phyloP scores from a whole-genome alignment of 2,888 invertebrate species.

The Clistopyga incitator region DNA sequence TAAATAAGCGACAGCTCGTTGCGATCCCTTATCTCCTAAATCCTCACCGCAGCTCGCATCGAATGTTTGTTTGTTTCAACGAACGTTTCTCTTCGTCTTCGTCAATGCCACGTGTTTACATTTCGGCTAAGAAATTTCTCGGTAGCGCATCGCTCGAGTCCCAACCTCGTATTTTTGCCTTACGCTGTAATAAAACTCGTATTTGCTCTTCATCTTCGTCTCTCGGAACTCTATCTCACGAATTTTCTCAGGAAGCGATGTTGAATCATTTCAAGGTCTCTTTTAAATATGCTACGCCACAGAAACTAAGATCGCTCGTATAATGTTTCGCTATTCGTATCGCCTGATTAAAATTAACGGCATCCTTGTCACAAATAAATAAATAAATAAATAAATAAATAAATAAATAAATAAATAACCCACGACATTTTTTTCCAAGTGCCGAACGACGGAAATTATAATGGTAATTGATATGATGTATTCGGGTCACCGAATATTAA shows the following conservation, averaged over 20 bases:
- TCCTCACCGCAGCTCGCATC: not conserved
- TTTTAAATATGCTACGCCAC: constrained; percentile 24
- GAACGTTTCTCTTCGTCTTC: constrained; percentile 32
- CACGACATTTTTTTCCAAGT: too few relatives aligned
- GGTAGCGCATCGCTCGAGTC: constrained; percentile 11
- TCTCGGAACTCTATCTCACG: constrained; percentile 40
- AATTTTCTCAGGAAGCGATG: constrained; percentile 42
- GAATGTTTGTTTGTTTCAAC: not conserved
- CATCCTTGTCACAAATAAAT: not conserved
- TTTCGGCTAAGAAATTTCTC: constrained; percentile 39
- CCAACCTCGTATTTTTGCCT: constrained; percentile 19
- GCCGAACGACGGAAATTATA: not conserved
- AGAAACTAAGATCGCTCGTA: constrained; percentile 31
- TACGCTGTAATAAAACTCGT: constrained; percentile 46
- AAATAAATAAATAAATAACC: too few relatives aligned
- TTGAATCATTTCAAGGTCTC: constrained; percentile 12
- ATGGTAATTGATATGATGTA: not conserved
- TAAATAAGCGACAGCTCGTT: constrained; percentile 59
- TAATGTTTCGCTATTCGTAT: constrained; percentile 40
- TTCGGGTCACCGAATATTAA: constrained; percentile 15
- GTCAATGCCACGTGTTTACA: constrained; percentile 39
- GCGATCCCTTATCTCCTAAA: constrained; percentile 25
- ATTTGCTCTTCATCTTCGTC: constrained; percentile 23
- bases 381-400: constrained; percentile 4
- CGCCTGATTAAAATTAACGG: constrained; percentile 21